Evolutionary conservation across 2,888 invertebrate species (phyloP), one percentile per base, ranked within the genome.

Genomic region (Malthinus seriepunctatus): DNA sequence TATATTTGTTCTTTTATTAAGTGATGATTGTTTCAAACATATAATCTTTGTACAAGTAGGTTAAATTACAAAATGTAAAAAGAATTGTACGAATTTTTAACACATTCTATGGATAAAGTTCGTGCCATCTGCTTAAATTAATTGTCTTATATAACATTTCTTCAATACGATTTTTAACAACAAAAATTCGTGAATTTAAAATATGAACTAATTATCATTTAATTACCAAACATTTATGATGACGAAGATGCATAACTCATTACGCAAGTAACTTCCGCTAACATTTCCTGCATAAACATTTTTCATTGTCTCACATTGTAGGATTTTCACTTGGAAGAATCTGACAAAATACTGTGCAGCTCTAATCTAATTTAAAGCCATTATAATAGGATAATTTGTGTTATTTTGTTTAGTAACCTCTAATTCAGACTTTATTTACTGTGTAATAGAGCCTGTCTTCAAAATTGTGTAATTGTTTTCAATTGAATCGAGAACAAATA

Each of bases 321-420:
- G 66, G 66, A 66, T 62, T 62, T 66, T 64, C 66, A 66, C 66
- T 62, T 60, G 60, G 52, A 51, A 57, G 66, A 57, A 34, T 64
- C 57, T 49, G 48, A 52, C 55, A 49, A 59, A 59, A 51, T 51
- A 46, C 51, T 55, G 48, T 56, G 51, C 60, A 59, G 55, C 55
- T 60, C 60, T 56, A 56, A 56, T 45, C 51, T 46, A 51, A 46
- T 56, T 51, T 51, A 33, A 33, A 42, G 51, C 32, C 42, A 42
- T 51, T 10, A 51, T 51, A 51, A 32, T n/a, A 33, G 32, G 39
- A 37, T 11, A 12, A 4, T 37, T 48, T 38, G 35, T 23, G 31
- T 8, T 35, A 14, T 10, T 12, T 38, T 39, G 33, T 51, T 42
- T 37, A 15, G 42, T 8, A 51, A 51, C 14, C 15, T 35, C 12